These are phyloP conservation scores for Temnothorax unifasciatus DNA, from an alignment of 2,888 invertebrate species.

Conservation along the genomic window DNA sequence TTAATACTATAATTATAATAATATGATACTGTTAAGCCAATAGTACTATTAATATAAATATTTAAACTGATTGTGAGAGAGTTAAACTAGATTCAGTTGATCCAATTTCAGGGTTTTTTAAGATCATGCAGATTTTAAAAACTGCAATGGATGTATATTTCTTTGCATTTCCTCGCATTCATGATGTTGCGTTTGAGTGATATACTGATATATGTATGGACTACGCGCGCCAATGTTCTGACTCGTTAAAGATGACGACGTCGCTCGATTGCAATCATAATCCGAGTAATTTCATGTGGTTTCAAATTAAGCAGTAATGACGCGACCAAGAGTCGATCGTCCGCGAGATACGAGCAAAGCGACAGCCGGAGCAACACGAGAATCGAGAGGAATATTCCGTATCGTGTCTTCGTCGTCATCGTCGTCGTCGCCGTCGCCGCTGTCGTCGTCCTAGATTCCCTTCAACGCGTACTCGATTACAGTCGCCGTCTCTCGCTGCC, in stretches of 20 bases:
- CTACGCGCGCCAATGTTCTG: background rate
- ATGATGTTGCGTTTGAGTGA: background rate
- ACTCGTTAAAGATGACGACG: conserved; percentile 21
- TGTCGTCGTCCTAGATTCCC: conserved; percentile 66
- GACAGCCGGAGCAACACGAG: conserved; percentile 45
- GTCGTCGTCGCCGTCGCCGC: conserved; percentile 48
- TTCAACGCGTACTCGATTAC: conserved; percentile 76
- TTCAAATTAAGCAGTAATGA: conserved; percentile 55
- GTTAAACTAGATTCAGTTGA: background rate
- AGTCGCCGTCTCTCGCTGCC: conserved; percentile 61
- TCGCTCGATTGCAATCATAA: conserved; percentile 22
- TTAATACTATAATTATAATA: too few species aligned
- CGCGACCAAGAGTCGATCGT: conserved; percentile 25
- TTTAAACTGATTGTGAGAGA: too few species aligned
- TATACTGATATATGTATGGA: background rate
- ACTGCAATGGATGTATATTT: background rate
- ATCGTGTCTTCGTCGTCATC: conserved; percentile 38
- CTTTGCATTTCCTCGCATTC: background rate
- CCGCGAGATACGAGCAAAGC: conserved; percentile 15
- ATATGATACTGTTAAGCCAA: background rate
- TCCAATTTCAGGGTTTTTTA: background rate
- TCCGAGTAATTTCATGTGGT: conserved; percentile 45
- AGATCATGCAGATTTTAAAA: background rate
- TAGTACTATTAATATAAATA: background rate
- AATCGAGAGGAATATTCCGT: conserved; percentile 60